Evolutionary conservation across 2,888 invertebrate genomes (phyloP).

Genomic region (Drosophila melanosoma): DNA sequence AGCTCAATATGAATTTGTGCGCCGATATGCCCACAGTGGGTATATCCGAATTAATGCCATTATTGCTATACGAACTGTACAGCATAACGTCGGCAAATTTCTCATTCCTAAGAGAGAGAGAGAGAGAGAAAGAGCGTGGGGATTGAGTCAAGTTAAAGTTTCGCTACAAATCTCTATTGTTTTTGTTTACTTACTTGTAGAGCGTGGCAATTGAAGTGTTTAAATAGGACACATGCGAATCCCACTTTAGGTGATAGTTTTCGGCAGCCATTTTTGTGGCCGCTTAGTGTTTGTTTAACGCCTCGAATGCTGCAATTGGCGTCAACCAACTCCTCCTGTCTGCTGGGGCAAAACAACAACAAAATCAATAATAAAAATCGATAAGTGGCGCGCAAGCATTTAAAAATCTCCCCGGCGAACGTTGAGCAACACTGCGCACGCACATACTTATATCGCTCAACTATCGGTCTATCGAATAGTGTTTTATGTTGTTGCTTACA

Average conservation of each 20-base stretch:
- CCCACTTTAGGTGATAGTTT: constrained; percentile 95
- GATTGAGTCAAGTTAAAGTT: neutral
- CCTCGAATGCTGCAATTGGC: constrained; percentile 30
- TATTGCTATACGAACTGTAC: constrained; percentile 88
- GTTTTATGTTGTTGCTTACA: constrained; percentile 42
- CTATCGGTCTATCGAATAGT: constrained; percentile 32
- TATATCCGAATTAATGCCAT: constrained; percentile 73
- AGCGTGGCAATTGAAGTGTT: constrained; percentile 92
- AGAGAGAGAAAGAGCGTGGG: neutral
- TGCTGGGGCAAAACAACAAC: constrained; percentile 37
- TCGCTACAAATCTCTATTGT: neutral
- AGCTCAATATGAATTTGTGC: constrained; percentile 93
- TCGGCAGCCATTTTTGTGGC: constrained; percentile 86
- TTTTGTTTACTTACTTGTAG: constrained; percentile 83
- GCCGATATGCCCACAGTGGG: constrained; percentile 91
- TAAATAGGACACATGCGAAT: constrained; percentile 92
- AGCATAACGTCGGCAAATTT: constrained; percentile 93
- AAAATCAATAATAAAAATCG: constrained; percentile 66
- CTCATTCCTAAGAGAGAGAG: constrained; percentile 87
- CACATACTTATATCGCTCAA: neutral
- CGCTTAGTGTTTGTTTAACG: constrained; percentile 3
- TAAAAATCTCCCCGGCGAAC: neutral
- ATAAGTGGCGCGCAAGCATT: constrained; percentile 54
- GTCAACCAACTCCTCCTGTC: constrained; percentile 9
- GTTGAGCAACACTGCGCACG: constrained; percentile 35